These are phyloP conservation scores for Odocoileus hemionus DNA, from an alignment of 2,113 vertebrate genomes.

Conservation along the genomic window DNA sequence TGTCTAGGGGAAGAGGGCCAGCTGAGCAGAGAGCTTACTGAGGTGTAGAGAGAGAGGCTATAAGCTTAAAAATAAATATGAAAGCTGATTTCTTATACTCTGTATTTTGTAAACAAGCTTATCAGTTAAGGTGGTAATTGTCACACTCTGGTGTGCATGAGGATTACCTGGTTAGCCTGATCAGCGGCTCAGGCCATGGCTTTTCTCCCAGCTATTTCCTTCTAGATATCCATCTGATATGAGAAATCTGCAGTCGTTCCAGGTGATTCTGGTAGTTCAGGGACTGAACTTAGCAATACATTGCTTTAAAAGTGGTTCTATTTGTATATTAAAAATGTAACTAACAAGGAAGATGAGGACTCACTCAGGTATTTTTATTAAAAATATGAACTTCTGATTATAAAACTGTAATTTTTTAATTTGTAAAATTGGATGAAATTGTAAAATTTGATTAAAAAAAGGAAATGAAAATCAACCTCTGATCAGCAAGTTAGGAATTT, in stretches of 20 bases:
- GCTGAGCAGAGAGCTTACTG: background rate
- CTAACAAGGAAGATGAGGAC: background rate
- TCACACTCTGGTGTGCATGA: background rate
- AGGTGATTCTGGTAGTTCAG: background rate
- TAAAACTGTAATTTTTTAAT: constrained; percentile 12
- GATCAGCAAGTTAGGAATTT: constrained; percentile 9
- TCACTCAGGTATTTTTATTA: constrained; percentile 8
- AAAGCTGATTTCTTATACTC: background rate
- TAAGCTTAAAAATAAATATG: background rate
- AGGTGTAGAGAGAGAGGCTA: background rate
- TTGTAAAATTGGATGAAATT: constrained; percentile 6
- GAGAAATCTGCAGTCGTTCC: background rate
- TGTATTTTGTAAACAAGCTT: background rate
- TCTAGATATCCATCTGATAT: background rate
- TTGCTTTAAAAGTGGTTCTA: background rate
- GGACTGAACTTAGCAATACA: background rate
- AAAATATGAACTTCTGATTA: constrained; percentile 16
- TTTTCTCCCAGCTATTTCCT: background rate
- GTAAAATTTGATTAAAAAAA: background rate
- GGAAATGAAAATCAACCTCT: background rate
- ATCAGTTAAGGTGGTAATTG: background rate
- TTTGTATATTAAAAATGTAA: background rate
- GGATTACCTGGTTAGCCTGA: background rate
- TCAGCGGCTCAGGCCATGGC: background rate
- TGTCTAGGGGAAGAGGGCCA: background rate